Percentiles rank a stretch among this genome's conserved stretches.
Evolutionary conservation across 1,140 invertebrate species (phyloP).

Genomic region (Parapsyche elsis): DNA sequence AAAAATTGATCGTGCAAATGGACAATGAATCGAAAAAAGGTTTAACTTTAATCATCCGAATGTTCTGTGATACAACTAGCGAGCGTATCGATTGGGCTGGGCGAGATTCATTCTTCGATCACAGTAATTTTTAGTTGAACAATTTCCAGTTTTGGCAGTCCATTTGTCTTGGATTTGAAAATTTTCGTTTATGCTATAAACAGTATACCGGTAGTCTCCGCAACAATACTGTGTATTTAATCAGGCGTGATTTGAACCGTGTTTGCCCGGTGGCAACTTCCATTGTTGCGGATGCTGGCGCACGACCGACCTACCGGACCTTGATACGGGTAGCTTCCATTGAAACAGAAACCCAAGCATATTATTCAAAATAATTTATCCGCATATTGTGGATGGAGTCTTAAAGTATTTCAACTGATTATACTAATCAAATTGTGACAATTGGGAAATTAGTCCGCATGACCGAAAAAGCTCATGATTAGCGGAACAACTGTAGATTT

Average conservation of each 20-base stretch:
- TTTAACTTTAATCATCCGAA: too few species aligned
- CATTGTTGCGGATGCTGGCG: not conserved
- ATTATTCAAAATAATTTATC: conserved; percentile 22
- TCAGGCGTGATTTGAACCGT: conserved; percentile 23
- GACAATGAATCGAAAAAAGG: too few species aligned
- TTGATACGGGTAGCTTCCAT: not conserved
- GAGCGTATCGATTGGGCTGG: too few species aligned
- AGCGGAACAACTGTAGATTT: too few species aligned
- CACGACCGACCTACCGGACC: not conserved
- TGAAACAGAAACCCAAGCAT: not conserved
- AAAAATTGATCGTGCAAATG: too few species aligned
- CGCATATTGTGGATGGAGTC: too few species aligned
- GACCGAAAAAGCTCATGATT: too few species aligned
- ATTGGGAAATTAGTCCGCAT: too few species aligned
- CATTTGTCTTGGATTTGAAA: not conserved
- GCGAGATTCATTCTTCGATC: not conserved
- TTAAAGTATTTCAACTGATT: too few species aligned
- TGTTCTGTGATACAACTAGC: too few species aligned
- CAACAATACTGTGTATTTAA: conserved; percentile 36
- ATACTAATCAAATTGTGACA: too few species aligned
- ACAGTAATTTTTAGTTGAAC: not conserved
- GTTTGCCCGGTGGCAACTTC: conserved; percentile 9
- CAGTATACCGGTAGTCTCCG: conserved; percentile 17
- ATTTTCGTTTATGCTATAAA: not conserved
- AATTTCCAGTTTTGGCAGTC: not conserved